Base-by-base conservation (phyloP, 2,113 vertebrate species). In the Thunnus maccoyii region DNA sequence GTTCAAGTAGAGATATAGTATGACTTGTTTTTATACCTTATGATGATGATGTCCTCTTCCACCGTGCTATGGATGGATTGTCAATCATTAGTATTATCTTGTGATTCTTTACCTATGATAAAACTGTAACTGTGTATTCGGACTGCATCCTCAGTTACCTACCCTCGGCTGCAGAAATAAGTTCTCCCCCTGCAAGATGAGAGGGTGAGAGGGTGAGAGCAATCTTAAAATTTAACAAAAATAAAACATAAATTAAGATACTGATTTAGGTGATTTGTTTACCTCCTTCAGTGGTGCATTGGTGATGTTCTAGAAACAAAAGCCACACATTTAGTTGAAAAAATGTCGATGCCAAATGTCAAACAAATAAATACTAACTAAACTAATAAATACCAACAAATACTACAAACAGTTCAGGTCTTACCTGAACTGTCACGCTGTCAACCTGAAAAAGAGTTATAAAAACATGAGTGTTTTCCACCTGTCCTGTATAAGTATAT, bases 341-440 rank as follows among this genome's bases (percentile, higher is more conserved):
- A 36, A 36, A 36, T 22, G 32, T 36, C 32, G 4, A n/a, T 62
- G 4, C 9, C 30, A 30, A 74, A 54, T 68, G 3, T n/a, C 4
- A 18, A 15, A 71, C 9, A 64, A 2, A n/a, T 9, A 46, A 0
- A 65, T n/a, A 50, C 14, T 41, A 27, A 32, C 27, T 30, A 18
- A 15, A 71, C 9, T 57, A 2, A n/a, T 9, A 46, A 0, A 65
- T n/a, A 50, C 14, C 7, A 36, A 36, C 32, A 36, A 36, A 36
- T 36, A 36, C 32, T 36, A 36, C 32, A 7, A 36, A 36, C 32
- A 36, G 32, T 36, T 36, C 22, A 32, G 12, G 72, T 27, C 60
- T 74, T 81, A 94, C 93, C 91, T 90, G 75, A 58, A 92, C 47
- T 41, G 78, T 80, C 32, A 93, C 78, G 22, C 91, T 91, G 22